Percentiles rank a stretch among this genome's conserved stretches.
Evolutionary conservation across 1,140 invertebrate genomes (phyloP).

Genomic region (Colletes gigas): DNA sequence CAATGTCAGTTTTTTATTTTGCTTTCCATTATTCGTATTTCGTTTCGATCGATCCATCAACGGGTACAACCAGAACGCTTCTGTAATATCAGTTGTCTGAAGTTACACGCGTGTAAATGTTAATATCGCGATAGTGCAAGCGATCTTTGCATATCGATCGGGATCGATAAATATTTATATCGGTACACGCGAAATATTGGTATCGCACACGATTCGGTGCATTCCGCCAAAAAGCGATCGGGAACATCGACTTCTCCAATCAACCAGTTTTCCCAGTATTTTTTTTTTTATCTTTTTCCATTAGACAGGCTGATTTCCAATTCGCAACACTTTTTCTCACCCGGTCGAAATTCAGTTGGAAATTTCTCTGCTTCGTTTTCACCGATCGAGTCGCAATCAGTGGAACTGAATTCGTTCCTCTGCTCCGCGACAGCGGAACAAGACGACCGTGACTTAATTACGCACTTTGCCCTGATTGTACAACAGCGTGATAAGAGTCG

Average conservation of each 20-base stretch:
- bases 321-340: not conserved
- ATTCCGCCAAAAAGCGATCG: not conserved
- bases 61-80: not conserved
- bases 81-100: not conserved
- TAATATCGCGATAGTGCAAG: not conserved
- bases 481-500: not conserved
- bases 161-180: slow-evolving; percentile 36
- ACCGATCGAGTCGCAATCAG: not conserved
- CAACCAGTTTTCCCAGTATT: slow-evolving; percentile 7
- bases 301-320: not conserved
- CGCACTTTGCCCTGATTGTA: slow-evolving; percentile 6
- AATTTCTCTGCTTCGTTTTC: slow-evolving; percentile 10
- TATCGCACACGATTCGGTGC: slow-evolving; percentile 2
- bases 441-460: not conserved
- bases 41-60: not conserved
- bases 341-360: not conserved
- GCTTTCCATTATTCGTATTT: not conserved
- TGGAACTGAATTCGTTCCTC: not conserved
- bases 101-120: not conserved
- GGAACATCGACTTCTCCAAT: slow-evolving; percentile 4
- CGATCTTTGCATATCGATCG: slow-evolving; percentile 17
- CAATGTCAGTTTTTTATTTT: not conserved
- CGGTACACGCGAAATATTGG: slow-evolving; percentile 14
- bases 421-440: not conserved
- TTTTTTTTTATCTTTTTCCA: not conserved